These are phyloP conservation scores for Oligia fasciuncula DNA, from an alignment of 2,888 invertebrate genomes.

Conservation along the genomic window DNA sequence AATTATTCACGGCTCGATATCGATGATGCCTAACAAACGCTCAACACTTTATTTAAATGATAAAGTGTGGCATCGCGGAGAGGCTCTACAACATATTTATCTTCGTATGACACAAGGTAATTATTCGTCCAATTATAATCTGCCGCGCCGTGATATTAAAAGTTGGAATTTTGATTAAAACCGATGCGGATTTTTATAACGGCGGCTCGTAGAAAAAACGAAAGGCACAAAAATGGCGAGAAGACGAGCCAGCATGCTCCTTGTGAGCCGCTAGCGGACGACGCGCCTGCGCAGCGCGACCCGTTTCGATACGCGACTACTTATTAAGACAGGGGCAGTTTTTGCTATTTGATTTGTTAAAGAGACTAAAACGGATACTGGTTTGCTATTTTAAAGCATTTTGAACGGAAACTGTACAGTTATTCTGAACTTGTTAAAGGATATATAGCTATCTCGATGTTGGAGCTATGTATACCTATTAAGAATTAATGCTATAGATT, in stretches of 20 bases:
- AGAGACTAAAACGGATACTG: slow-evolving; percentile 87
- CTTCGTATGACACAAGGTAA: slow-evolving; percentile 80
- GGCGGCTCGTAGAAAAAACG: slow-evolving; percentile 81
- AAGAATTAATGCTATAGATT: slow-evolving; percentile 61
- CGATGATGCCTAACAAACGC: slow-evolving; percentile 30
- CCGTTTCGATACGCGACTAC: slow-evolving; percentile 84
- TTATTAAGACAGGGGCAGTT: slow-evolving; percentile 89
- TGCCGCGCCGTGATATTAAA: slow-evolving; percentile 82
- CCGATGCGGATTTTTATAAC: slow-evolving; percentile 86
- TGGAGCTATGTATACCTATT: slow-evolving; percentile 52
- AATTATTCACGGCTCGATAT: slow-evolving; percentile 35
- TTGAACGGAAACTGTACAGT: slow-evolving; percentile 89
- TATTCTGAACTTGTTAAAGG: slow-evolving; percentile 83
- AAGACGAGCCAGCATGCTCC: slow-evolving; percentile 77
- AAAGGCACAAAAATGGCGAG: slow-evolving; percentile 84
- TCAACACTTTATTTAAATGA: slow-evolving; percentile 70
- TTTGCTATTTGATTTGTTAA: slow-evolving; percentile 90
- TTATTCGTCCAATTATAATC: slow-evolving; percentile 84
- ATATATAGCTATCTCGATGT: slow-evolving; percentile 75
- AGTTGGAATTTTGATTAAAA: slow-evolving; percentile 88
- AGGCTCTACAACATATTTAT: slow-evolving; percentile 73
- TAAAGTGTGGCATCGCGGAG: slow-evolving; percentile 72
- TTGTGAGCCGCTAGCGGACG: slow-evolving; percentile 54
- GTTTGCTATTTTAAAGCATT: slow-evolving; percentile 89
- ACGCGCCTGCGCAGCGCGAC: slow-evolving; percentile 74